Conservation (phyloP, 2,113 vertebrate genomes). For the Psettodes erumei region DNA sequence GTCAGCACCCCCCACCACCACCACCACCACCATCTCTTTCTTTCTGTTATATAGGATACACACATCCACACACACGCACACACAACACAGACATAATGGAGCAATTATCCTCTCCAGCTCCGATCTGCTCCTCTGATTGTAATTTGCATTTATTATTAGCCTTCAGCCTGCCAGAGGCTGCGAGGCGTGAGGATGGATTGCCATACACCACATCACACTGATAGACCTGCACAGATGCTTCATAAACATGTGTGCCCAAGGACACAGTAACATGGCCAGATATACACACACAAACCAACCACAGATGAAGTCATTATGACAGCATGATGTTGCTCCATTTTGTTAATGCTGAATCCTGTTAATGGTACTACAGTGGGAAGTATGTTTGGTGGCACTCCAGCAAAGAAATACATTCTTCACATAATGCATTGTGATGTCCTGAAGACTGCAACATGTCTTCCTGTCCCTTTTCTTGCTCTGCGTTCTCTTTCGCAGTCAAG, state of each 20-base stretch:
- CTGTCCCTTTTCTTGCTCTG: constrained; percentile 6
- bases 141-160: constrained; percentile 82
- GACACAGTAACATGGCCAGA: constrained; percentile 42
- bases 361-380: constrained; percentile 40
- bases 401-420: constrained; percentile 27
- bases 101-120: constrained; percentile 79
- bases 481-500: constrained; percentile 25
- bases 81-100: constrained; percentile 67
- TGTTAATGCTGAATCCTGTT: constrained; percentile 43
- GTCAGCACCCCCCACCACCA: constrained; percentile 26
- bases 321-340: constrained; percentile 33
- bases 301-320: constrained; percentile 35
- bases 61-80: constrained; percentile 38
- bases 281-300: background rate
- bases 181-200: constrained; percentile 53
- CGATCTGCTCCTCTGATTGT: constrained; percentile 74
- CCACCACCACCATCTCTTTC: background rate
- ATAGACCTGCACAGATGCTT: constrained; percentile 71
- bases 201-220: constrained; percentile 59
- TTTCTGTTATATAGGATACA: constrained; percentile 44
- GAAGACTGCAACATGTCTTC: background rate
- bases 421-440: constrained; percentile 17
- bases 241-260: constrained; percentile 50
- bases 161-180: constrained; percentile 60
- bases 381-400: constrained; percentile 36